A percentile compares a stretch with the other conserved stretches of the same genome.
Conservation (phyloP, 2,888 invertebrate species). For the Choristoneura rosaceana region DNA sequence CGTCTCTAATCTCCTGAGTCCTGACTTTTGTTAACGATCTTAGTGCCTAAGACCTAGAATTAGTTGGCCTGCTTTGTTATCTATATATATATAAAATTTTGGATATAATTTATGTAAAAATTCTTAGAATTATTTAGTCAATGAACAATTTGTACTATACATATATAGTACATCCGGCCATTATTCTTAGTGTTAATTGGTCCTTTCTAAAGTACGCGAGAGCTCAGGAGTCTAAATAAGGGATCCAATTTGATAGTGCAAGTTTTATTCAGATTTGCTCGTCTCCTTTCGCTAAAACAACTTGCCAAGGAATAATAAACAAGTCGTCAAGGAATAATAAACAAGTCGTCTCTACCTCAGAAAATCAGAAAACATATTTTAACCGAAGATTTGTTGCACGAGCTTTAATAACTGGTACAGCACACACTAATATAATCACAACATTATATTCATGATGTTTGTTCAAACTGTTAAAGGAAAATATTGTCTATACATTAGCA, state of each 20-base stretch:
- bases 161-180: too few relatives aligned
- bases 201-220: too few relatives aligned
- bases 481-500: slow-evolving; percentile 8
- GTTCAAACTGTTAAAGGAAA: not conserved
- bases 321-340: slow-evolving; percentile 1
- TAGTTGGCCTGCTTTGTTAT: too few relatives aligned
- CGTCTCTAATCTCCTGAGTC: not conserved
- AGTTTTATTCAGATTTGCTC: slow-evolving; percentile 8
- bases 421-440: slow-evolving; percentile 6
- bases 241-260: not conserved
- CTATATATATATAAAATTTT: too few relatives aligned
- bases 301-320: too few relatives aligned
- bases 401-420: not conserved
- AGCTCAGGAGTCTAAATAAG: too few relatives aligned
- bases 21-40: too few relatives aligned
- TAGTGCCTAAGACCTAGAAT: too few relatives aligned
- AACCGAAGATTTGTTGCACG: not conserved
- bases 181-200: too few relatives aligned
- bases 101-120: too few relatives aligned
- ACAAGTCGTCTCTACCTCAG: not conserved
- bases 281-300: not conserved
- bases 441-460: slow-evolving; percentile 10
- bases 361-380: not conserved
- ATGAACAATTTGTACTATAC: too few relatives aligned
- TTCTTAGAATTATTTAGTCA: too few relatives aligned